These are phyloP conservation scores for Peromyscus attwateri DNA, from an alignment of 2,797 vertebrate genomes.

Conservation along the genomic window DNA sequence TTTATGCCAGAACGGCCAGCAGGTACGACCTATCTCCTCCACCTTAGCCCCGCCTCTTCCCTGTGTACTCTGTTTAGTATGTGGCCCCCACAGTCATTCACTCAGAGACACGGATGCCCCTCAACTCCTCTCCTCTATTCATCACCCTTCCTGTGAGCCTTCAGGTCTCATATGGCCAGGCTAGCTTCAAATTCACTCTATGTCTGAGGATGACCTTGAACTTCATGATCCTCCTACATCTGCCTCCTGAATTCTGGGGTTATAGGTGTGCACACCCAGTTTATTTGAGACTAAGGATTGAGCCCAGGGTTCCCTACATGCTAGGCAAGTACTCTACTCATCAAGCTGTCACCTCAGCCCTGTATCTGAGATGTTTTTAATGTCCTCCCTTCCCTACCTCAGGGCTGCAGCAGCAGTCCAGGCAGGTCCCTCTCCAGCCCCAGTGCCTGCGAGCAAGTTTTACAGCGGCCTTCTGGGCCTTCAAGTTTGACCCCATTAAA, in stretches of 20 bases:
- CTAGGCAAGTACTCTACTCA: background rate
- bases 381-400: background rate
- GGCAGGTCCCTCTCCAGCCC: background rate
- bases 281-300: background rate
- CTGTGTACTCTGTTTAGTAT: background rate
- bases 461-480: background rate
- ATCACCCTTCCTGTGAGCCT: background rate
- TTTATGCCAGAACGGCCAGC: background rate
- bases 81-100: background rate
- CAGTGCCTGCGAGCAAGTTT: background rate
- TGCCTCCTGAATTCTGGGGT: background rate
- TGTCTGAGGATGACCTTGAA: background rate
- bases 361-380: background rate
- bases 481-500: background rate
- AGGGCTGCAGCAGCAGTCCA: background rate
- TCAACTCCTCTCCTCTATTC: background rate
- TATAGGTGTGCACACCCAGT: no score
- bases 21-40: background rate
- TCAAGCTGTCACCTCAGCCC: background rate
- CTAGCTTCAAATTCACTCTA: background rate
- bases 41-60: background rate
- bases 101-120: background rate
- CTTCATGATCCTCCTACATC: background rate
- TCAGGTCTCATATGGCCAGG: background rate
- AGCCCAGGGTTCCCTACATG: background rate